Conservation (phyloP, 2,888 invertebrate genomes). For the Tachina grossa region DNA sequence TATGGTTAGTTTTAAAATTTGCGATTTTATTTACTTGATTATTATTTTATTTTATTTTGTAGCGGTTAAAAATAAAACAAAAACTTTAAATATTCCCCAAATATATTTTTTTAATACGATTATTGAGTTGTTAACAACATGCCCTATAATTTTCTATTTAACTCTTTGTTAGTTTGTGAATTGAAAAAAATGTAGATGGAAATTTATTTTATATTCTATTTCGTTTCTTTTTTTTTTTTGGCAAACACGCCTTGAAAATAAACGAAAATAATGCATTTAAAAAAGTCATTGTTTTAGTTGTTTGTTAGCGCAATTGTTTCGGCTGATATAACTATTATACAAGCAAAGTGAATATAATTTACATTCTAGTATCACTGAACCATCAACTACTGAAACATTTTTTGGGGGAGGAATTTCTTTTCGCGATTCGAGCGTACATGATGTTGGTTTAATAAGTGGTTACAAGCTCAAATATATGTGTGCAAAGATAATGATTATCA, state of each 20-base stretch:
- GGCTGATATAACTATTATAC: not conserved
- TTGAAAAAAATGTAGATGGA: slow-evolving; percentile 37
- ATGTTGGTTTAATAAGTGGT: slow-evolving; percentile 64
- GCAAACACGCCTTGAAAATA: slow-evolving; percentile 39
- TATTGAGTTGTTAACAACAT: slow-evolving; percentile 56
- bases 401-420: slow-evolving; percentile 23
- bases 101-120: slow-evolving; percentile 41
- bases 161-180: slow-evolving; percentile 41
- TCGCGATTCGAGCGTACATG: slow-evolving; percentile 24
- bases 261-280: slow-evolving; percentile 21
- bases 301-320: slow-evolving; percentile 27
- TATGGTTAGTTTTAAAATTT: slow-evolving; percentile 21
- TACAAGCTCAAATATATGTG: slow-evolving; percentile 44
- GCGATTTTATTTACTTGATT: not conserved
- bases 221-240: slow-evolving; percentile 16
- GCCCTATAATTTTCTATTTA: slow-evolving; percentile 68
- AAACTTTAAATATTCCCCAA: slow-evolving; percentile 15
- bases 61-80: not conserved
- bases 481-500: slow-evolving; percentile 21
- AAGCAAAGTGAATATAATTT: slow-evolving; percentile 52
- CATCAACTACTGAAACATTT: slow-evolving; percentile 54
- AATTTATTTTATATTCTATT: slow-evolving; percentile 45
- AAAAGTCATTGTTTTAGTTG: slow-evolving; percentile 39
- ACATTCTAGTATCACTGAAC: slow-evolving; percentile 53
- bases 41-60: not conserved